Evolutionary conservation across 1,140 invertebrate species (phyloP), one percentile per base, ranked within the genome.

Genomic region (Macrocentrus cingulum): DNA sequence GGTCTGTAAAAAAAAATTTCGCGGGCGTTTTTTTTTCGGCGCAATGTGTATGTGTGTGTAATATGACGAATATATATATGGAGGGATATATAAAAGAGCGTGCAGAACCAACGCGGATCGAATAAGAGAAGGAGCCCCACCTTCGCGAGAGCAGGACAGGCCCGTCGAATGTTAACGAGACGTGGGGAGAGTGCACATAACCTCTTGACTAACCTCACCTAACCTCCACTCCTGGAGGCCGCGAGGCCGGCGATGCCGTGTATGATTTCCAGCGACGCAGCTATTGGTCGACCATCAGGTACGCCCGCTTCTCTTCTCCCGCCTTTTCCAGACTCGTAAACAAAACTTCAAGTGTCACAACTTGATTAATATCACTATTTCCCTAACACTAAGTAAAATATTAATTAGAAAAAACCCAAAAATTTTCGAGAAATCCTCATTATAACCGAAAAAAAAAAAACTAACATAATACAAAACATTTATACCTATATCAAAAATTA

Each of bases 141-240:
- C 56, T 58, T 58, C 46, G 8, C 18, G 45, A 49, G 50, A 19
- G 59, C 65, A 64, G 67, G 71, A 74, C 70, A 71, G 72, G 71
- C 71, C 66, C 69, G 72, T 73, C 71, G 72, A 74, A 73, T 72
- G 71, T 73, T 73, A 74, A 72, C 70, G 66, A 71, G 66, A 70
- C 66, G 59, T 39, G 60, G 65, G 56, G 66, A 64, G 66, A 71
- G 59, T 65, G 19, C 29, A 58, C 32, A 41, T 70, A 72, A 70
- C 69, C 62, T 70, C 64, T 29, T 29, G 62, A 61, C 67, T 68
- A 60, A 64, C 59, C 62, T 63, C 58, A 45, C 42, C 59, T 64
- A 64, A 64, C 60, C 60, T 54, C 56, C 48, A 53, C 36, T 37
- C 52, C 59, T 22, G 16, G 45, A 52, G 56, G 61, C 63, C 62